phyloP scores from a whole-genome alignment of 2,113 vertebrate genomes.

The Dicrurus megarhynchus region DNA sequence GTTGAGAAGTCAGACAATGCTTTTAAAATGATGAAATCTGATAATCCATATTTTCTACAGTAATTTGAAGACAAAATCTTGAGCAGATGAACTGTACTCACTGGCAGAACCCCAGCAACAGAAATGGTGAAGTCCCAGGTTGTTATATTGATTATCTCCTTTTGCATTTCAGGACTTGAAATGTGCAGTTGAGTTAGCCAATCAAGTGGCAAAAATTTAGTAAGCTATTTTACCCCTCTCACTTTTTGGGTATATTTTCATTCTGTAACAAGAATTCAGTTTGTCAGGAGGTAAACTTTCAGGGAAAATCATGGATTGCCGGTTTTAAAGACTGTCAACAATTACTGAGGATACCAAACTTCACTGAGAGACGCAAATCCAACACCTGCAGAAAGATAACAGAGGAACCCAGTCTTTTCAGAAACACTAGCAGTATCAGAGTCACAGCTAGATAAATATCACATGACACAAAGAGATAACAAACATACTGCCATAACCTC shows the following conservation, averaged over 20 bases:
- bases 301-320: background rate
- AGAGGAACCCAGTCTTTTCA: conserved; percentile 40
- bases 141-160: background rate
- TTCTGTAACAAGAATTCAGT: background rate
- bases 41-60: background rate
- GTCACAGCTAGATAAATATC: conserved; percentile 73
- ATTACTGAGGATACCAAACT: conserved; percentile 4
- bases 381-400: conserved; percentile 65
- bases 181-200: background rate
- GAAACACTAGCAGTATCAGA: conserved; percentile 58
- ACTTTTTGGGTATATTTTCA: background rate
- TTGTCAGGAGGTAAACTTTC: background rate
- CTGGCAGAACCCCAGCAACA: background rate
- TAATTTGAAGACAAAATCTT: background rate
- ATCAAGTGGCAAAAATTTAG: background rate
- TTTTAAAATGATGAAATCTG: background rate
- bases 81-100: background rate
- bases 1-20: background rate
- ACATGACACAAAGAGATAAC: conserved; percentile 51
- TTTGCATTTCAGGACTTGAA: background rate
- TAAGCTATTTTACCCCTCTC: background rate
- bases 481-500: conserved; percentile 54
- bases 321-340: background rate
- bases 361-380: conserved; percentile 36
- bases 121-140: background rate